These are phyloP conservation scores for Thera britannica DNA, from an alignment of 2,888 invertebrate genomes.

Conservation along the genomic window DNA sequence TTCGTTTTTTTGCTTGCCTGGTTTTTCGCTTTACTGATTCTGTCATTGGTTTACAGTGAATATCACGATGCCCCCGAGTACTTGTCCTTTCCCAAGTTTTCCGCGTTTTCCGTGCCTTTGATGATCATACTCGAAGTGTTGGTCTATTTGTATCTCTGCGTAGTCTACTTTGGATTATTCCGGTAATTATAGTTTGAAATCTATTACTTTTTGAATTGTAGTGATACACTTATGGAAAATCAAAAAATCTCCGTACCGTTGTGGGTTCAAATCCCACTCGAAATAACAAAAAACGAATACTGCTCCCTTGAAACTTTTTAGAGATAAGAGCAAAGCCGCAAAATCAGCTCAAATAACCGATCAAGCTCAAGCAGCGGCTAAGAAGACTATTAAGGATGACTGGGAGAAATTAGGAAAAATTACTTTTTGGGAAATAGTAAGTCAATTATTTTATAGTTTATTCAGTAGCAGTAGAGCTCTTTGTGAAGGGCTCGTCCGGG, in stretches of 20 bases:
- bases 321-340: slow-evolving; percentile 83
- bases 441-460: slow-evolving; percentile 16
- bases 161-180: slow-evolving; percentile 55
- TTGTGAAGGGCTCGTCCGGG: too few species aligned
- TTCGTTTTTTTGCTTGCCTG: too few species aligned
- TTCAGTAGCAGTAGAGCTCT: too few species aligned
- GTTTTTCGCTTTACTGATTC: not conserved
- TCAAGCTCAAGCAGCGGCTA: slow-evolving; percentile 54
- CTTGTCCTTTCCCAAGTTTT: slow-evolving; percentile 62
- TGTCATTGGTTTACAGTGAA: slow-evolving; percentile 60
- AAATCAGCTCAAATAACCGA: slow-evolving; percentile 74
- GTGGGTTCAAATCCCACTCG: too few species aligned
- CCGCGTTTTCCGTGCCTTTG: slow-evolving; percentile 54
- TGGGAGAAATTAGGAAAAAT: slow-evolving; percentile 54
- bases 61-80: slow-evolving; percentile 83
- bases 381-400: slow-evolving; percentile 49
- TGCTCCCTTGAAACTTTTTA: slow-evolving; percentile 42
- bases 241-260: too few species aligned
- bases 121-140: slow-evolving; percentile 49
- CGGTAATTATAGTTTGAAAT: slow-evolving; percentile 46
- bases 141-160: slow-evolving; percentile 46
- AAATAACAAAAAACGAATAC: too few species aligned
- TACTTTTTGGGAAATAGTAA: slow-evolving; percentile 64
- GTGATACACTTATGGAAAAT: too few species aligned
- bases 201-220: not conserved